These are phyloP conservation scores for Phrynocephalus versicolor DNA, from an alignment of 2,113 vertebrate species.

Conservation along the genomic window DNA sequence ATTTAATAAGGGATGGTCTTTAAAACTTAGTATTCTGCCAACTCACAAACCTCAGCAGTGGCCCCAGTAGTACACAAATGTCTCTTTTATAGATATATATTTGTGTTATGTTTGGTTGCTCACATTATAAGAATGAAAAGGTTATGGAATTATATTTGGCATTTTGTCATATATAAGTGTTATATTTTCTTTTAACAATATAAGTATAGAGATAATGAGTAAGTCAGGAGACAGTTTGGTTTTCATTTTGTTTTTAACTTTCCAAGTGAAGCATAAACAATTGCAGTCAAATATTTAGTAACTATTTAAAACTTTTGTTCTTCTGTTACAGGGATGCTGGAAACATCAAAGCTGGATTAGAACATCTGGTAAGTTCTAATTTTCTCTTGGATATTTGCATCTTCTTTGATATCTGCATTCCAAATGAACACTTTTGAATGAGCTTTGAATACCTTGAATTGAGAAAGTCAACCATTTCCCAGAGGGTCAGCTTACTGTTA, in stretches of 20 bases:
- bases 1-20: not conserved
- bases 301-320: constrained; percentile 85
- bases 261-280: constrained; percentile 63
- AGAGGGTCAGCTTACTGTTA: constrained; percentile 82
- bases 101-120: not conserved
- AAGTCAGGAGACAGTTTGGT: constrained; percentile 24
- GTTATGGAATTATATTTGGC: constrained; percentile 14
- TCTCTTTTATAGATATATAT: not conserved
- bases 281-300: constrained; percentile 77
- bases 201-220: constrained; percentile 40
- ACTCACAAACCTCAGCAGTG: not conserved
- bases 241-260: constrained; percentile 41
- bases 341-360: constrained; percentile 93
- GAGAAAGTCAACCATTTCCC: constrained; percentile 84
- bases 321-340: constrained; percentile 89
- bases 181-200: constrained; percentile 7
- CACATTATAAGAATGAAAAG: not conserved
- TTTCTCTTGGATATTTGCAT: constrained; percentile 87
- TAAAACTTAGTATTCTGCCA: not conserved
- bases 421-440: constrained; percentile 88
- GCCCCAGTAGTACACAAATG: not conserved
- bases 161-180: constrained; percentile 20
- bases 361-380: constrained; percentile 98
- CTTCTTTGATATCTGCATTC: constrained; percentile 91
- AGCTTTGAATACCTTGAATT: constrained; percentile 86